Percentiles rank a stretch among this genome's conserved stretches.
These are phyloP conservation scores for Euthynnus affinis DNA, from an alignment of 2,797 vertebrate genomes.

Conservation along the genomic window DNA sequence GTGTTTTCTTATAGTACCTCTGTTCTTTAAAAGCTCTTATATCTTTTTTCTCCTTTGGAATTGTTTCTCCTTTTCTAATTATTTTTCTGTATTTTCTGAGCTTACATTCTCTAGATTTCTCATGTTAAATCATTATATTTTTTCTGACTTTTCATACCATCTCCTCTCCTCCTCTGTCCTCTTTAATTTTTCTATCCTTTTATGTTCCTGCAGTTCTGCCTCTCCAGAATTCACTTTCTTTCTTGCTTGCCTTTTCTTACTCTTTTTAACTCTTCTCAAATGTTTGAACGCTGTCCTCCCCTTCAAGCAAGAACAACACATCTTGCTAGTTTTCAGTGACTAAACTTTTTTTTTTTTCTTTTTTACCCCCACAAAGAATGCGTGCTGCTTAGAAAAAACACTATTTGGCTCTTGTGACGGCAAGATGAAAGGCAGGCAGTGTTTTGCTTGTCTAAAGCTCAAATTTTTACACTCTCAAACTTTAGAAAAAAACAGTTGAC, in stretches of 20 bases:
- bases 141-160: conserved; percentile 5
- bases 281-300: conserved; percentile 40
- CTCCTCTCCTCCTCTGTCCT: not conserved
- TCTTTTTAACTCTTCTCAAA: conserved; percentile 10
- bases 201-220: conserved; percentile 3
- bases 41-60: not conserved
- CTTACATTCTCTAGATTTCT: conserved; percentile 7
- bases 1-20: conserved; percentile 3
- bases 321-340: conserved; percentile 39
- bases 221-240: conserved; percentile 1
- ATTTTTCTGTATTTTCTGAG: not conserved
- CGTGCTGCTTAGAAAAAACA: conserved; percentile 34
- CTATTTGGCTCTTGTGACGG: conserved; percentile 60
- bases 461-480: conserved; percentile 41
- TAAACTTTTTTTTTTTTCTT: conserved; percentile 20
- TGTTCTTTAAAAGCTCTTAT: not conserved
- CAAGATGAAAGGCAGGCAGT: conserved; percentile 57
- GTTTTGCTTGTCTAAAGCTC: conserved; percentile 49
- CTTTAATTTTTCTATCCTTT: conserved; percentile 17
- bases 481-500: conserved; percentile 25
- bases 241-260: not conserved
- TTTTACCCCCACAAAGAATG: conserved; percentile 11
- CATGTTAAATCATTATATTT: conserved; percentile 22
- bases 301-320: conserved; percentile 50
- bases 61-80: conserved; percentile 23